Percentiles rank a stretch among this genome's conserved stretches.
Conservation (phyloP, 2,113 vertebrate species). For the Zosterops hypoxanthus region DNA sequence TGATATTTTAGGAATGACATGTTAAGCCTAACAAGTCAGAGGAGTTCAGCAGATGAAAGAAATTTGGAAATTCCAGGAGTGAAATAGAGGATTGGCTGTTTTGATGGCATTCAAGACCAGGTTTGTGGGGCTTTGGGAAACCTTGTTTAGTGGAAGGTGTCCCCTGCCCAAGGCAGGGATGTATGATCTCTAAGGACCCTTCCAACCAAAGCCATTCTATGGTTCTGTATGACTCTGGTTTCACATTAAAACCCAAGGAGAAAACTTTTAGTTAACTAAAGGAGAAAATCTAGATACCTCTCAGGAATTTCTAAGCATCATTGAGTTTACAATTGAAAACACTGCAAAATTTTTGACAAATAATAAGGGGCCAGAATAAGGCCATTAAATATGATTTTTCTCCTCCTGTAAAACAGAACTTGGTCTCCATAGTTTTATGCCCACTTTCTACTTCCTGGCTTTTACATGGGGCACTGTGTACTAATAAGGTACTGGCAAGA, state of each 20-base stretch:
- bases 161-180: not conserved
- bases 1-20: conserved; percentile 53
- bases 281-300: not conserved
- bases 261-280: not conserved
- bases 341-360: not conserved
- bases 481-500: not conserved
- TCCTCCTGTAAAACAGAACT: not conserved
- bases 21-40: conserved; percentile 1
- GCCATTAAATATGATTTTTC: not conserved
- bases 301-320: not conserved
- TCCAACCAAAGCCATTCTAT: not conserved
- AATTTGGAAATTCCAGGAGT: not conserved
- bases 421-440: not conserved
- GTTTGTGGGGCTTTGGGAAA: not conserved
- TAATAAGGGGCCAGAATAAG: not conserved
- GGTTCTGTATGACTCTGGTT: not conserved
- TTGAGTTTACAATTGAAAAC: not conserved
- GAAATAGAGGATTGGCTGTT: not conserved
- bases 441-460: not conserved
- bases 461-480: not conserved
- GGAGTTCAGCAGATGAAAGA: conserved; percentile 21
- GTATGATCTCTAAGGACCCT: not conserved
- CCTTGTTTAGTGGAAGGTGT: not conserved
- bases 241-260: not conserved
- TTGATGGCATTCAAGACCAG: not conserved